phyloP scores from a whole-genome alignment of 1,140 invertebrate genomes.

The Hylaeus volcanicus region DNA sequence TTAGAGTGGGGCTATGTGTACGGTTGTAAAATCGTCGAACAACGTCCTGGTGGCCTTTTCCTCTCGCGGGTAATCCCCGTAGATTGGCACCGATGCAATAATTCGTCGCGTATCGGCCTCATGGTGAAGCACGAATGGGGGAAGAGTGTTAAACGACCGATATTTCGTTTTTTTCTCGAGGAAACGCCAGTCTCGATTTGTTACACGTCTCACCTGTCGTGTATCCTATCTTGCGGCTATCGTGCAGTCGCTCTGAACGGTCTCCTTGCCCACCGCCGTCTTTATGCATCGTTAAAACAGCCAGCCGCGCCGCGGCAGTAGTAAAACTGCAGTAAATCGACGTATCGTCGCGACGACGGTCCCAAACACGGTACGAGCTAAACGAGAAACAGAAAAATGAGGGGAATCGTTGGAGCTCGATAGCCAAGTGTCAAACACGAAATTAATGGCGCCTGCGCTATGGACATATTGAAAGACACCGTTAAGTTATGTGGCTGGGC shows the following conservation, averaged over 20 bases:
- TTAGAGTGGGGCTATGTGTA: constrained; percentile 37
- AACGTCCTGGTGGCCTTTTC: constrained; percentile 53
- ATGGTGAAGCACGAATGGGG: neutral
- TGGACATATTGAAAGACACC: neutral
- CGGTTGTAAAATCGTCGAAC: constrained; percentile 57
- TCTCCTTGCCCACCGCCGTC: constrained; percentile 27
- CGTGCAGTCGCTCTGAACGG: neutral
- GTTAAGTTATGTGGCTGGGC: neutral
- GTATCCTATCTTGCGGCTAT: constrained; percentile 42
- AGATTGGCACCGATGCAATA: constrained; percentile 63
- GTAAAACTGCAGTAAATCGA: constrained; percentile 58
- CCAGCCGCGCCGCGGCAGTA: constrained; percentile 12
- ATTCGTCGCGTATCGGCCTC: constrained; percentile 61
- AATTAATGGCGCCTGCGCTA: neutral
- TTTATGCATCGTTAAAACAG: constrained; percentile 54
- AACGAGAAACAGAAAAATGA: neutral
- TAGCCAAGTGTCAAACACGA: neutral
- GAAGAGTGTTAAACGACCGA: constrained; percentile 57
- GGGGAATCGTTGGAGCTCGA: neutral
- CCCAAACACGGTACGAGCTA: neutral
- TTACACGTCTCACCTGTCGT: constrained; percentile 43
- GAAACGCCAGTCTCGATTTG: constrained; percentile 43
- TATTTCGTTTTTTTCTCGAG: constrained; percentile 37
- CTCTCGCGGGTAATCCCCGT: constrained; percentile 56
- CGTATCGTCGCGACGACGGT: constrained; percentile 40